These are phyloP conservation scores for Scolanthus callimorphus DNA, from an alignment of 92 coral and sea anemone species.

Conservation along the genomic window DNA sequence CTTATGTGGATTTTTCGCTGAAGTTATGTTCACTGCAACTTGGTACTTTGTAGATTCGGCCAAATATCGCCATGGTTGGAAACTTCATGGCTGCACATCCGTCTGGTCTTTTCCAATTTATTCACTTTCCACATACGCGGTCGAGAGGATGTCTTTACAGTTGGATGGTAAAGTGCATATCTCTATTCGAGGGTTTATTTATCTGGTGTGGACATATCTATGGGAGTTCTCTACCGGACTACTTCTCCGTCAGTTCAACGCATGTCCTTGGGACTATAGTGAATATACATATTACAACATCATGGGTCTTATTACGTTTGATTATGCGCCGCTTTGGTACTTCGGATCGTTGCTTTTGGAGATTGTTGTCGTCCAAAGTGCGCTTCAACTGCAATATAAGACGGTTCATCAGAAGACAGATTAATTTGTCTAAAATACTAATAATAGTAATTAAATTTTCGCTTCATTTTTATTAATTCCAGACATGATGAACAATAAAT, in stretches of 20 bases:
- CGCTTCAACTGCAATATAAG: conserved; percentile 76
- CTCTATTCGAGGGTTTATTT: conserved; percentile 74
- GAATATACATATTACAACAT: conserved; percentile 79
- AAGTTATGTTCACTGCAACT: conserved; percentile 93
- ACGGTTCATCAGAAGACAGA: conserved; percentile 7
- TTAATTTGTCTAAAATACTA: too few relatives aligned
- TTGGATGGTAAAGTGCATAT: conserved; percentile 71
- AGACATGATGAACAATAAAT: too few relatives aligned
- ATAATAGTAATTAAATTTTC: too few relatives aligned
- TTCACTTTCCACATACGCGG: conserved; percentile 63
- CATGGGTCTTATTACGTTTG: conserved; percentile 90
- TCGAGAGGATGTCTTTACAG: conserved; percentile 69
- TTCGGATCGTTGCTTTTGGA: conserved; percentile 79
- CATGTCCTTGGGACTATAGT: conserved; percentile 97
- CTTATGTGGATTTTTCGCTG: conserved; percentile 87
- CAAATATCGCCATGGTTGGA: conserved; percentile 90
- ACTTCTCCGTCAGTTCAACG: conserved; percentile 80
- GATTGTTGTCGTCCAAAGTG: conserved; percentile 79
- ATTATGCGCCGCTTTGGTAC: conserved; percentile 95
- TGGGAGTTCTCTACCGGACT: conserved; percentile 92
- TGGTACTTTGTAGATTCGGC: conserved; percentile 91
- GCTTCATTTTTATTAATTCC: too few relatives aligned
- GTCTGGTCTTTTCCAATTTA: conserved; percentile 98
- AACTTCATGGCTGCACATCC: conserved; percentile 93
- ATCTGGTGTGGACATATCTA: conserved; percentile 80